Evolutionary conservation across 2,888 invertebrate genomes (phyloP).

Genomic region (Perithous albicinctus): DNA sequence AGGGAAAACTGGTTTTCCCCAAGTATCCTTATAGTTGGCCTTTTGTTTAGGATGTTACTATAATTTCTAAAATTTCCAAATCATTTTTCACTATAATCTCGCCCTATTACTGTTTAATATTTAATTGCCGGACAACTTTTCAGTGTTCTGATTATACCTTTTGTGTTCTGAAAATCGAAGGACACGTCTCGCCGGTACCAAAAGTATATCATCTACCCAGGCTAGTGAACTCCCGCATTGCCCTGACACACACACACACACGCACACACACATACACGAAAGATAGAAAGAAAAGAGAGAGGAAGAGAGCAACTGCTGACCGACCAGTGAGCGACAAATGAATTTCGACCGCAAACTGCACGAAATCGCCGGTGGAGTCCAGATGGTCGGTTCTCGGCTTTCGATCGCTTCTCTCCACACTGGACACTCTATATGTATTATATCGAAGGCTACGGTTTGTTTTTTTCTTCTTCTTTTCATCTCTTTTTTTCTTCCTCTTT

Average conservation of each 20-base stretch:
- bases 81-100: background rate
- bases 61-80: background rate
- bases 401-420: constrained; percentile 48
- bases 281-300: constrained; percentile 24
- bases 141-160: background rate
- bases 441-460: constrained; percentile 16
- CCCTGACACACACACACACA: too few relatives aligned
- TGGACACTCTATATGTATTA: constrained; percentile 4
- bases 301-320: constrained; percentile 56
- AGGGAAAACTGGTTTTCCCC: background rate
- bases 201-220: constrained; percentile 23
- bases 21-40: too few relatives aligned
- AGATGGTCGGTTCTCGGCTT: constrained; percentile 76
- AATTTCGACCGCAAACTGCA: constrained; percentile 81
- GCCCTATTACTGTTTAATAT: background rate
- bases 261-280: too few relatives aligned
- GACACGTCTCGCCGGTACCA: background rate
- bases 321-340: constrained; percentile 79
- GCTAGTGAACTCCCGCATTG: constrained; percentile 32
- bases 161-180: background rate
- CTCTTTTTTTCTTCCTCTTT: background rate
- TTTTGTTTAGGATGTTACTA: too few relatives aligned
- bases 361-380: constrained; percentile 79
- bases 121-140: background rate
- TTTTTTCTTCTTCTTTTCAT: background rate